Evolutionary conservation across 2,797 vertebrate genomes (phyloP).

Genomic region (Meriones psammophilus): DNA sequence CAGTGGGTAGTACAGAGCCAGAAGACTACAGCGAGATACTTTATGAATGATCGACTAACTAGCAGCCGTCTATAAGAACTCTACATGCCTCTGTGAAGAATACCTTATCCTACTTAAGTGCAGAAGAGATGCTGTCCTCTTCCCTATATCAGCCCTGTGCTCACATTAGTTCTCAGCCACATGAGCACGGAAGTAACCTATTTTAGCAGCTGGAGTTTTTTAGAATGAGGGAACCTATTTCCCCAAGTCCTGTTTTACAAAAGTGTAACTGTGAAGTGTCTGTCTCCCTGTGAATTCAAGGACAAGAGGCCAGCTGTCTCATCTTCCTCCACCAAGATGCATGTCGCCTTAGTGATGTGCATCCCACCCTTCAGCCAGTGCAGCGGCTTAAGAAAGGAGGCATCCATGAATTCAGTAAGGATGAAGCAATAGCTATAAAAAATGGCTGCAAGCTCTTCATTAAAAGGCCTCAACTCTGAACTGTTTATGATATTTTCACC

Average conservation of each 20-base stretch:
- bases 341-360: neutral
- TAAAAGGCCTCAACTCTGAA: neutral
- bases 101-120: too few relatives aligned
- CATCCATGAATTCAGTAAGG: neutral
- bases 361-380: neutral
- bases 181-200: neutral
- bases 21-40: neutral
- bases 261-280: neutral
- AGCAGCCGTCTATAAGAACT: neutral
- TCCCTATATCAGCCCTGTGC: neutral
- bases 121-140: neutral
- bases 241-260: neutral
- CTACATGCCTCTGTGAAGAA: neutral
- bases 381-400: neutral
- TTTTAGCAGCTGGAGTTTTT: neutral
- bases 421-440: neutral
- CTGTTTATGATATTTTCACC: neutral
- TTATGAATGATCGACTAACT: neutral
- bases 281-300: neutral
- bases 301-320: neutral
- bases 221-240: neutral
- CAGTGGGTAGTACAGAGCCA: neutral
- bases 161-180: neutral
- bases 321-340: neutral
- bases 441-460: neutral